A percentile compares a stretch with the other conserved stretches of the same genome.
These are phyloP conservation scores for Platypus cylindrus DNA, from an alignment of 2,888 invertebrate species.

Conservation along the genomic window DNA sequence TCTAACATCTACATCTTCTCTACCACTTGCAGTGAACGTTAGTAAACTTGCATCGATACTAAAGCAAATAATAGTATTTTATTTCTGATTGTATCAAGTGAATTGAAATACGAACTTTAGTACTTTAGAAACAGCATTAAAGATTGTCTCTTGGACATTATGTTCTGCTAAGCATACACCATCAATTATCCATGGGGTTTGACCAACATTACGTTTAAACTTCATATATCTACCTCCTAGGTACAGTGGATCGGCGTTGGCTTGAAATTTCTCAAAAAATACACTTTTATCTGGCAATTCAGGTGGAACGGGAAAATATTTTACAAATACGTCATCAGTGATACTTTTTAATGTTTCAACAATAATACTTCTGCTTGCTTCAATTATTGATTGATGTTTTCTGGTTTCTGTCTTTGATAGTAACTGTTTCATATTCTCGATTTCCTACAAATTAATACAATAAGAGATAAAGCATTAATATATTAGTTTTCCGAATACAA, in stretches of 20 bases:
- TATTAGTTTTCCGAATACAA: neutral
- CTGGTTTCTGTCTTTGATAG: slow-evolving; percentile 26
- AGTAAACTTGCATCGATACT: slow-evolving; percentile 16
- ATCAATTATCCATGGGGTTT: slow-evolving; percentile 87
- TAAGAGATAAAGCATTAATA: neutral
- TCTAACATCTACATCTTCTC: slow-evolving; percentile 95
- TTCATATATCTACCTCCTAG: slow-evolving; percentile 73
- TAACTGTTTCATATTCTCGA: slow-evolving; percentile 15
- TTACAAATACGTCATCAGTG: slow-evolving; percentile 37
- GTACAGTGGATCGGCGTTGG: slow-evolving; percentile 48
- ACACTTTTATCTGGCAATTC: slow-evolving; percentile 33
- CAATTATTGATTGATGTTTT: slow-evolving; percentile 35
- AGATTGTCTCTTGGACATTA: slow-evolving; percentile 87
- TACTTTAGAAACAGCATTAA: slow-evolving; percentile 47
- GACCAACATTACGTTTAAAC: slow-evolving; percentile 69
- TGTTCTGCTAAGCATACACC: slow-evolving; percentile 66
- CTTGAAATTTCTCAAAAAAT: slow-evolving; percentile 39
- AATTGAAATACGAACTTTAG: slow-evolving; percentile 40
- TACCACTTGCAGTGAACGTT: slow-evolving; percentile 80
- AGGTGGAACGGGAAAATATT: slow-evolving; percentile 42
- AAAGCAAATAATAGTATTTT: neutral
- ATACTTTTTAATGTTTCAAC: slow-evolving; percentile 42
- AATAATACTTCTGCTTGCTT: slow-evolving; percentile 52
- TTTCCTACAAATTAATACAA: slow-evolving; percentile 13
- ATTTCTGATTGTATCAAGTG: neutral